Percentiles rank a stretch among this genome's conserved stretches.
phyloP scores from a whole-genome alignment of 2,113 vertebrate genomes.

The Anser brachyrhynchus region DNA sequence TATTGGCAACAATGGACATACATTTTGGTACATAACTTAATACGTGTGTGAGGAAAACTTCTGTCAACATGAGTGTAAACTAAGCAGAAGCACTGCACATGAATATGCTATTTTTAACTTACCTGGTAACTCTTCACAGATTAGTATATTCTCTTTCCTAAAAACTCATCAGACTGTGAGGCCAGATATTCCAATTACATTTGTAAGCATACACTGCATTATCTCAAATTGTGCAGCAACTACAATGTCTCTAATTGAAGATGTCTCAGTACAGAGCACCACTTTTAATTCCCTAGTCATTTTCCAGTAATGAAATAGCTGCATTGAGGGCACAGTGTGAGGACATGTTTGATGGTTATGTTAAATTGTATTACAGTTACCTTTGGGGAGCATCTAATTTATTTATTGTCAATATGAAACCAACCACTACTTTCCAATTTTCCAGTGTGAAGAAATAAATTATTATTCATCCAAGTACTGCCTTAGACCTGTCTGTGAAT shows the following conservation, averaged over 20 bases:
- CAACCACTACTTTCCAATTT: slow-evolving; percentile 19
- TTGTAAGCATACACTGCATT: slow-evolving; percentile 35
- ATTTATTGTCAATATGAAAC: slow-evolving; percentile 12
- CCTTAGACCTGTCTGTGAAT: background rate
- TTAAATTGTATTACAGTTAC: slow-evolving; percentile 35
- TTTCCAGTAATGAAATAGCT: slow-evolving; percentile 62
- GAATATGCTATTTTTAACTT: slow-evolving; percentile 19
- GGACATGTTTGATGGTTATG: slow-evolving; percentile 14
- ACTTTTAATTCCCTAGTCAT: slow-evolving; percentile 63
- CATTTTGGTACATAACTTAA: background rate
- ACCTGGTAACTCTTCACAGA: slow-evolving; percentile 5
- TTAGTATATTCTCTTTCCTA: slow-evolving; percentile 26
- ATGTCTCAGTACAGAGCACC: slow-evolving; percentile 12
- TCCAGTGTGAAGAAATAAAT: background rate
- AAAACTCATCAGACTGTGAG: slow-evolving; percentile 49
- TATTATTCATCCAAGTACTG: background rate
- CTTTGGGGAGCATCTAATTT: slow-evolving; percentile 25
- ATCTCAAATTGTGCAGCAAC: slow-evolving; percentile 53
- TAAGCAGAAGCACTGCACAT: background rate
- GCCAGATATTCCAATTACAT: slow-evolving; percentile 49
- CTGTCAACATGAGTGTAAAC: background rate
- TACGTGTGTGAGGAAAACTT: background rate
- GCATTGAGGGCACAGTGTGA: slow-evolving; percentile 50
- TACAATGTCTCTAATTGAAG: slow-evolving; percentile 60
- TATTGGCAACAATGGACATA: background rate